A percentile compares a stretch with the other conserved stretches of the same genome.
Evolutionary conservation across 1,140 invertebrate genomes (phyloP).

Genomic region (Pentalonia nigronervosa): DNA sequence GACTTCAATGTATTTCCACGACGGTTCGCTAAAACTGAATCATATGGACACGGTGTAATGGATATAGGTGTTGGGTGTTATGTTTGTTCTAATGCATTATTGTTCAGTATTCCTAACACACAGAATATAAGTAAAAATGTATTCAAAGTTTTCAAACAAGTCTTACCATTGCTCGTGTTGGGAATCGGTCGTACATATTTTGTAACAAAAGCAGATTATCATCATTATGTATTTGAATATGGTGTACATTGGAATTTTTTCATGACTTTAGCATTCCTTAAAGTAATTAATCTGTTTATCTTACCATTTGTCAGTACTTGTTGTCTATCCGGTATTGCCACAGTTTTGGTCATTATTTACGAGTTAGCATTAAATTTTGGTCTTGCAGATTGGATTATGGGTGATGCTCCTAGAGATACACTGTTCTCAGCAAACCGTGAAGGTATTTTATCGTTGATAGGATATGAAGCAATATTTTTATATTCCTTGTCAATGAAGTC

Average conservation of each 20-base stretch:
- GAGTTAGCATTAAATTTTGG: conserved; percentile 73
- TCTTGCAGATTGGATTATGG: conserved; percentile 77
- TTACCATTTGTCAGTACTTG: conserved; percentile 66
- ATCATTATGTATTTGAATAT: conserved; percentile 89
- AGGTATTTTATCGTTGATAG: conserved; percentile 83
- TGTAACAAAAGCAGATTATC: conserved; percentile 78
- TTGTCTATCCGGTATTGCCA: conserved; percentile 66
- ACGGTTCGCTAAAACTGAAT: conserved; percentile 85
- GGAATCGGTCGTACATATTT: conserved; percentile 75
- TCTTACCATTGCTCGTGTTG: conserved; percentile 71
- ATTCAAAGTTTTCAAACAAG: conserved; percentile 57
- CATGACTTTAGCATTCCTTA: conserved; percentile 85
- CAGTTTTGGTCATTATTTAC: conserved; percentile 72
- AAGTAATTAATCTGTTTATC: conserved; percentile 73
- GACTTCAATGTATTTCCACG: conserved; percentile 89
- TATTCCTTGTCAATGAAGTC: conserved; percentile 74
- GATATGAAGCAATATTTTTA: conserved; percentile 85
- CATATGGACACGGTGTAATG: conserved; percentile 90
- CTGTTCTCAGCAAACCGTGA: conserved; percentile 87
- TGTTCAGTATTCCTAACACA: conserved; percentile 68
- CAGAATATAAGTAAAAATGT: conserved; percentile 33
- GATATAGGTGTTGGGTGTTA: conserved; percentile 92
- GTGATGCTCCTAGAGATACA: conserved; percentile 67
- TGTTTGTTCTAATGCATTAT: conserved; percentile 85
- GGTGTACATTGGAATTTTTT: conserved; percentile 98